Conservation (phyloP, 2,888 invertebrate genomes). For the Podotricha telesiphe region DNA sequence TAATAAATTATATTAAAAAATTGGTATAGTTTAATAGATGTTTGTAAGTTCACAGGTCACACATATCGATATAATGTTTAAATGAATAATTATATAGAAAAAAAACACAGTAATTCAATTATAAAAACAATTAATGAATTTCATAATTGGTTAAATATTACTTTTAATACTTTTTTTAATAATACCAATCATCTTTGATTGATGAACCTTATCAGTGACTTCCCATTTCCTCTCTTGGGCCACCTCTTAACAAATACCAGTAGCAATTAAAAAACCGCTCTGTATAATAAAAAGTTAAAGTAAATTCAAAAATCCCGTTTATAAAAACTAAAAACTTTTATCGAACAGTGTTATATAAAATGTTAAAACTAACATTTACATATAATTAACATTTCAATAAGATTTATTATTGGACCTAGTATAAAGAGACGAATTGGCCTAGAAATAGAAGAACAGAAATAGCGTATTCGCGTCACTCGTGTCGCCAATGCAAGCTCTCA, state of each 20-base stretch:
- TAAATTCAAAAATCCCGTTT: neutral
- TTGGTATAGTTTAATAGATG: no score
- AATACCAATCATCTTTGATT: no score
- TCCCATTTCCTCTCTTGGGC: no score
- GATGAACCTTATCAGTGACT: no score
- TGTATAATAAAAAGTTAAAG: neutral
- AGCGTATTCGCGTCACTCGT: constrained; percentile 34
- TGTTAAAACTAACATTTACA: neutral
- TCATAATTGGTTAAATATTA: no score
- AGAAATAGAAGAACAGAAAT: constrained; percentile 39
- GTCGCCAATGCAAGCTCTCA: constrained; percentile 53
- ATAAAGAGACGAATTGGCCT: constrained; percentile 29
- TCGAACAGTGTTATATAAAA: neutral
- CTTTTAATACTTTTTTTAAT: no score
- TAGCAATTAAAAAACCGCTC: neutral
- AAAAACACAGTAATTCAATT: no score
- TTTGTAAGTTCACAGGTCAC: no score
- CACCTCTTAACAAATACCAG: neutral
- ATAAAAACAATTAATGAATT: no score
- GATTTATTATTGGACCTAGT: constrained; percentile 14
- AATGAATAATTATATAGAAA: no score
- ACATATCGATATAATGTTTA: no score
- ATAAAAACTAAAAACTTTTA: neutral
- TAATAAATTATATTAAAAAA: no score
- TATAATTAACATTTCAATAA: constrained; percentile 14